These are phyloP conservation scores for Oreochromis tanganicae DNA, from an alignment of 2,113 vertebrate genomes.

Conservation along the genomic window DNA sequence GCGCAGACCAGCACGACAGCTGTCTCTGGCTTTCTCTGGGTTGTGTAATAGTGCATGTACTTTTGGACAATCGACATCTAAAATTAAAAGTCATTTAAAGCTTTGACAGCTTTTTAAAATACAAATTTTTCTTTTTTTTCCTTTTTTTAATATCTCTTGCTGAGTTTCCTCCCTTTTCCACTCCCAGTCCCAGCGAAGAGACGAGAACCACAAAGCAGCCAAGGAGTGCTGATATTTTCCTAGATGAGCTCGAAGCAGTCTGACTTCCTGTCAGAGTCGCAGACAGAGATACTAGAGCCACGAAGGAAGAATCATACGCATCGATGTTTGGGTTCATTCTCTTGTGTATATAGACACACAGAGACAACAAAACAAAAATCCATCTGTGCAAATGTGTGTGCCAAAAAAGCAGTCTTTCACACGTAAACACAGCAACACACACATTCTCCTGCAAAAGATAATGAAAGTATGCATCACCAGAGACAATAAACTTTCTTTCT, in stretches of 20 bases:
- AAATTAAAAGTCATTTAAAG: not conserved
- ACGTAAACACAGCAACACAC: not conserved
- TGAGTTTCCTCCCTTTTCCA: constrained; percentile 4
- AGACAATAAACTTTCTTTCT: not conserved
- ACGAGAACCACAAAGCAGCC: constrained; percentile 5
- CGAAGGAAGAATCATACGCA: not conserved
- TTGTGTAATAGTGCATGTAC: not conserved
- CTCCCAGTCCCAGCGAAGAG: constrained; percentile 12
- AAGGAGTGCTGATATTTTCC: constrained; percentile 29
- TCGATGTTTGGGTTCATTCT: not conserved
- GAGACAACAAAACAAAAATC: not conserved
- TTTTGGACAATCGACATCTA: not conserved
- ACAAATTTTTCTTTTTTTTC: rapidly evolving
- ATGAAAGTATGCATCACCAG: not conserved
- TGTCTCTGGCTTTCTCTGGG: not conserved
- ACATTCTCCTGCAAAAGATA: not conserved
- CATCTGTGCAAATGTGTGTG: not conserved
- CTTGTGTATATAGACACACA: not conserved
- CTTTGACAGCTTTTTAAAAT: not conserved
- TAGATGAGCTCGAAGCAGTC: constrained; percentile 16
- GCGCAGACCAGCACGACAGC: not conserved
- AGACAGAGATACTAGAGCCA: not conserved
- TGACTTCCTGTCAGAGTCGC: constrained; percentile 44
- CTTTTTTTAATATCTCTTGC: not conserved
- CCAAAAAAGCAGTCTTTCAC: not conserved